Evolutionary conservation across 92 coral and sea anemone genomes (phyloP), one percentile per base, ranked within the genome.

Genomic region (Metridium senile): DNA sequence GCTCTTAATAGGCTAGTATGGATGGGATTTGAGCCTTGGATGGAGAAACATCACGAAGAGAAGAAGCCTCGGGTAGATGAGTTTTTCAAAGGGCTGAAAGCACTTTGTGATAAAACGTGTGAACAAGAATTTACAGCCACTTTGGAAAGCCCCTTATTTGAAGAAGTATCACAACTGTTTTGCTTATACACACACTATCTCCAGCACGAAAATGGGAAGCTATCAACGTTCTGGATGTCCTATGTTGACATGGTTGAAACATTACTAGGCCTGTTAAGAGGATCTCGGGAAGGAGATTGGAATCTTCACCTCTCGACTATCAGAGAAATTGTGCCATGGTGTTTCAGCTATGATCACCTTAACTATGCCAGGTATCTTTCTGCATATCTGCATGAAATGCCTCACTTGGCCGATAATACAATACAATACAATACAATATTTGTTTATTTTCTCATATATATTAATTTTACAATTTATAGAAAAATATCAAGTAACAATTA

Each of bases 201-300:
- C 27, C 62, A 75, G 25, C 43, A 27, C 9, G 70, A 75, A 21
- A 80, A 74, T 53, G 70, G 86, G 8, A 53, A 21, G 25, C 87
- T 58, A 4, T 75, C 43, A 26, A 21, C 59, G 81, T 58, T 82
- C 76, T 75, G 82, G 77, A 68, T 75, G 82, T 52, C 82, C 0
- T 82, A 58, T 0, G 58, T 75, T 74, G 72, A 82, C 47, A 54
- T 67, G 84, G 72, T 80, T 30, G 54, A 39, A 13, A 61, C 59
- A 26, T 33, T 82, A 27, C 75, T 82, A 20, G 77, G 51, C 0
- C 33, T 74, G 75, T 11, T 82, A 26, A 67, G 77, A 58, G 64
- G 49, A 0, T 53, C 71, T 33, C 31, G 87, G 23, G 87, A 68
- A 57, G 87, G 82, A 33, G 66, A 82, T 39, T 75, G 70, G 82